Conservation (phyloP, 2,113 vertebrate genomes). For the Malurus alboscapulatus region DNA sequence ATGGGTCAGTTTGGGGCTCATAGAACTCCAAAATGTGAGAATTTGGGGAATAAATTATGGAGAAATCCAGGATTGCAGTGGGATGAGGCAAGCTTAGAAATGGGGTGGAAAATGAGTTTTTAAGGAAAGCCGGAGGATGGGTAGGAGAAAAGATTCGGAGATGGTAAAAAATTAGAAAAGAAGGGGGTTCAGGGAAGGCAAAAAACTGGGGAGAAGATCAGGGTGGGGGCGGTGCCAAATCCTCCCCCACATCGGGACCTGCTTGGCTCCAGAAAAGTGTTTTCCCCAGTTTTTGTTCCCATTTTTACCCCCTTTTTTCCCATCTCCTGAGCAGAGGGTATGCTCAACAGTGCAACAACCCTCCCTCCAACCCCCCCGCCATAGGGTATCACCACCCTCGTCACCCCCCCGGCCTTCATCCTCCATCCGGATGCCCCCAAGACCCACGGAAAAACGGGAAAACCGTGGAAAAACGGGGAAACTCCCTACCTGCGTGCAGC, state of each 20-base stretch:
- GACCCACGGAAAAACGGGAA: not conserved
- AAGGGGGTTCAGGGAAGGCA: rapidly evolving
- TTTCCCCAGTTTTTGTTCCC: not conserved
- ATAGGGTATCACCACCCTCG: not conserved
- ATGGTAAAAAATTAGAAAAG: not conserved
- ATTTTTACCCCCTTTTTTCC: not conserved
- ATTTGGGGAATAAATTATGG: not conserved
- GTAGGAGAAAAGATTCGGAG: not conserved
- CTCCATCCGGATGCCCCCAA: not conserved
- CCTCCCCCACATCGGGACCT: not conserved
- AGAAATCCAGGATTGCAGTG: rapidly evolving
- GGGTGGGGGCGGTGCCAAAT: rapidly evolving
- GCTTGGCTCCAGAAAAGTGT: not conserved
- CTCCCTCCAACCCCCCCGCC: not conserved
- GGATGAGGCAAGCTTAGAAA: not conserved
- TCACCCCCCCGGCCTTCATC: not conserved
- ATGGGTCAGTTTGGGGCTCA: rapidly evolving
- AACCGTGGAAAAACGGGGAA: not conserved
- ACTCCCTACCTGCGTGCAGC: slow-evolving; percentile 23
- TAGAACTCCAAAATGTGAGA: not conserved
- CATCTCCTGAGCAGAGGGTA: not conserved
- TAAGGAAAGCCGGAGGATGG: not conserved
- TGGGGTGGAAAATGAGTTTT: not conserved
- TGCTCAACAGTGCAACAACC: rapidly evolving
- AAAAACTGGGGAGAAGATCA: not conserved